Conservation (phyloP, 2,113 vertebrate species). For the Bufo bufo region DNA sequence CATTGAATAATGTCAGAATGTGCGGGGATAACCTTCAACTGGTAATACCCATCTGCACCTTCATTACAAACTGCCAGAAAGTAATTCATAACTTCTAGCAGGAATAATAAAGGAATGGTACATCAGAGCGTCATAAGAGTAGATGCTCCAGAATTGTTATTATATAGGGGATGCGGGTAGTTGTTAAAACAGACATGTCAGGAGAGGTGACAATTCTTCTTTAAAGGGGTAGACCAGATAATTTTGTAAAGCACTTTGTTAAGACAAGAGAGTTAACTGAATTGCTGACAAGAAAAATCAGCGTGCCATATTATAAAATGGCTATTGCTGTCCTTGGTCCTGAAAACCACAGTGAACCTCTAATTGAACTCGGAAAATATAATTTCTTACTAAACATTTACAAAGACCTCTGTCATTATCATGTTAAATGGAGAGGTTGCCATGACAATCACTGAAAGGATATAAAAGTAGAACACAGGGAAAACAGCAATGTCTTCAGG, state of each 20-base stretch:
- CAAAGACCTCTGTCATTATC: conserved; percentile 39
- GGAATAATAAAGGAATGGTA: too few relatives aligned
- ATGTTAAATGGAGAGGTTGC: conserved; percentile 42
- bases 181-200: too few relatives aligned
- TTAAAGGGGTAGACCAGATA: not conserved
- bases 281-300: not conserved
- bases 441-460: conserved; percentile 24
- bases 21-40: too few relatives aligned
- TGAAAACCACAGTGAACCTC: not conserved
- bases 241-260: not conserved
- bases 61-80: too few relatives aligned
- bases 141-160: too few relatives aligned
- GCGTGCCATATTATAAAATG: not conserved
- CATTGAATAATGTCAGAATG: too few relatives aligned
- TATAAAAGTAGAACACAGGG: conserved; percentile 9
- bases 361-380: conserved; percentile 4
- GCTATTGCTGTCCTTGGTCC: conserved; percentile 34
- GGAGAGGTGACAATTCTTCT: too few relatives aligned
- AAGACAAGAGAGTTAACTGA: not conserved
- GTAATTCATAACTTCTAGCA: too few relatives aligned
- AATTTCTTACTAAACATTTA: conserved; percentile 44
- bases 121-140: too few relatives aligned
- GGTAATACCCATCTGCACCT: too few relatives aligned
- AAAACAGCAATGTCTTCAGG: conserved; percentile 24
- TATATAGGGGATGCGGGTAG: too few relatives aligned